phyloP scores from a whole-genome alignment of 2,888 invertebrate species.

The Eilema caniola region DNA sequence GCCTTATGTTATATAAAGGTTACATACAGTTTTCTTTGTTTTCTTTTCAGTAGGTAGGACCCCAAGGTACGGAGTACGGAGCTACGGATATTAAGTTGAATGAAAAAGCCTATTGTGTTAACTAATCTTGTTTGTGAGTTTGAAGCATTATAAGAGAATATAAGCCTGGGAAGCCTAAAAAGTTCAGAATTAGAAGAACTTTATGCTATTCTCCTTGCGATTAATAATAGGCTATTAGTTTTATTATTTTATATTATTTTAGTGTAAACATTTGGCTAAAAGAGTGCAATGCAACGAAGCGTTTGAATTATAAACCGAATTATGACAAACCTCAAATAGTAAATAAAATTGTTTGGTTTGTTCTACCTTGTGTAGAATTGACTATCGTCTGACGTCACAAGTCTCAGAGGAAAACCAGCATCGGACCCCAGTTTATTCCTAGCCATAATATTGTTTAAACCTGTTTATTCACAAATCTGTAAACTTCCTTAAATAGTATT shows the following conservation, averaged over 20 bases:
- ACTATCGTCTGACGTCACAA: no score
- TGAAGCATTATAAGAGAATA: neutral
- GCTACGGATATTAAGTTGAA: neutral
- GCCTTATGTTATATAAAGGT: neutral
- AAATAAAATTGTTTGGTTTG: no score
- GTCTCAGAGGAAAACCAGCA: no score
- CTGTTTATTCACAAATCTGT: no score
- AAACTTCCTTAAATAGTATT: neutral
- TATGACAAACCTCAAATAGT: neutral
- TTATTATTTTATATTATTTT: no score
- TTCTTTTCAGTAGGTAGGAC: neutral
- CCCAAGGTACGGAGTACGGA: no score
- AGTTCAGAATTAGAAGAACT: neutral
- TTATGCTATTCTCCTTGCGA: neutral
- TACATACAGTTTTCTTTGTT: no score
- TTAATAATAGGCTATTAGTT: no score
- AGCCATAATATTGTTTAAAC: no score
- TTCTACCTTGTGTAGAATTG: no score
- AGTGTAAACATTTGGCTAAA: no score
- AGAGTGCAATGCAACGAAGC: neutral
- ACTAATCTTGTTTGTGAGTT: neutral
- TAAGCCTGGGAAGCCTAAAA: neutral
- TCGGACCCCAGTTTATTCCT: no score
- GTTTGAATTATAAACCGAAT: neutral
- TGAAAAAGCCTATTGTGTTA: neutral